These are phyloP conservation scores for Campaea margaritaria DNA, from an alignment of 2,888 invertebrate genomes.

Conservation along the genomic window DNA sequence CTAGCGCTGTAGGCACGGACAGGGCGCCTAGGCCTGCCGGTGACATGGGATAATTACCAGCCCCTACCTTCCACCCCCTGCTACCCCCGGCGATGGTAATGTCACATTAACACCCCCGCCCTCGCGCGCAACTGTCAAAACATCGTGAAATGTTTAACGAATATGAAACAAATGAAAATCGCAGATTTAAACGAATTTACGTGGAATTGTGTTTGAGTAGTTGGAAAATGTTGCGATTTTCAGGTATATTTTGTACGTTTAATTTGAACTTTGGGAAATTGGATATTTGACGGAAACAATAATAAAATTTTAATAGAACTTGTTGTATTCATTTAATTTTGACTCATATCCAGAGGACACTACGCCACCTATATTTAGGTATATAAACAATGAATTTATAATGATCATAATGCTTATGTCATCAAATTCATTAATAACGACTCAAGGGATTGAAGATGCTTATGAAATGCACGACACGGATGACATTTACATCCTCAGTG, in stretches of 20 bases:
- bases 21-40: conserved; percentile 77
- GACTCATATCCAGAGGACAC: no score
- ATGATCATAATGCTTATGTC: no score
- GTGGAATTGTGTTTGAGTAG: conserved; percentile 17
- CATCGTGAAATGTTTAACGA: conserved; percentile 72
- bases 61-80: conserved; percentile 49
- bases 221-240: not conserved
- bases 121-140: conserved; percentile 77
- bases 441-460: no score
- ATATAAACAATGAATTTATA: no score
- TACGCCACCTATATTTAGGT: no score
- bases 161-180: conserved; percentile 51
- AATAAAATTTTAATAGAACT: no score
- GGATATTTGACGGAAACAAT: not conserved
- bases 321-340: no score
- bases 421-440: no score
- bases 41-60: conserved; percentile 84
- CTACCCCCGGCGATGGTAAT: conserved; percentile 62
- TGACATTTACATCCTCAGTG: no score
- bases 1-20: conserved; percentile 65
- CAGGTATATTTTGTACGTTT: not conserved
- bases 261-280: conserved; percentile 15
- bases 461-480: no score
- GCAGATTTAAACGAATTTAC: conserved; percentile 24
- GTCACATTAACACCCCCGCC: conserved; percentile 82